Evolutionary conservation across 2,888 invertebrate species (phyloP), one percentile per base, ranked within the genome.

Genomic region (Ophioninae sp.): DNA sequence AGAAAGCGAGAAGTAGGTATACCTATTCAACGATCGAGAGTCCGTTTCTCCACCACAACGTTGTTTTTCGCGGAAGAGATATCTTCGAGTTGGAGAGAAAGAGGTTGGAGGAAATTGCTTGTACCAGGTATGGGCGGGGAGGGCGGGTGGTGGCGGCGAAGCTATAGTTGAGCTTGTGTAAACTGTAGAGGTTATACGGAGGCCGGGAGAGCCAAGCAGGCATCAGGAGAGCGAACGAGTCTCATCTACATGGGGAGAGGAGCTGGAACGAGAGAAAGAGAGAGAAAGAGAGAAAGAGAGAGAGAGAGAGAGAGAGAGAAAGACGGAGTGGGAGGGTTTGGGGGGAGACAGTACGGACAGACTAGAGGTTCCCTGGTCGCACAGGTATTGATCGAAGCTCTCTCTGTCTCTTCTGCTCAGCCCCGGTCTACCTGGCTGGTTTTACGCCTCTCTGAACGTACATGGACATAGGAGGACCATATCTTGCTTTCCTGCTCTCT

Each of bases 331-430:
- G 86, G 87, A 88, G 87, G 30, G 57, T 41, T 64, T 79, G 44
- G 13, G 44, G 13, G 8, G 85, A 85, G 86, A 87, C 81, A 44
- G 44, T 44, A 44, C 44, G 8, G 10, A 44, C 44, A 44, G 44
- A 44, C 13, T 44, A 85, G 82, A 89, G 89, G 90, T 90, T 91
- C 90, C 88, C 89, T 87, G 72, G 79, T 79, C 79, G 79, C 64
- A 86, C 81, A 72, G 89, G 90, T 92, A 92, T 92, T 92, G 92
- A 92, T 92, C 92, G 89, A 85, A 86, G 85, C 86, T 85, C 80
- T 87, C 88, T 88, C 83, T 59, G 50, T 75, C 74, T 83, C 80
- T 81, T 87, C 84, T 83, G 81, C 86, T 86, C 83, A 87, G 88
- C 86, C 83, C 77, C 75, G 59, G 20, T 81, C 70, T 81, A 84